These are phyloP conservation scores for Macrosiphum euphorbiae DNA, from an alignment of 2,888 invertebrate genomes.

Conservation along the genomic window DNA sequence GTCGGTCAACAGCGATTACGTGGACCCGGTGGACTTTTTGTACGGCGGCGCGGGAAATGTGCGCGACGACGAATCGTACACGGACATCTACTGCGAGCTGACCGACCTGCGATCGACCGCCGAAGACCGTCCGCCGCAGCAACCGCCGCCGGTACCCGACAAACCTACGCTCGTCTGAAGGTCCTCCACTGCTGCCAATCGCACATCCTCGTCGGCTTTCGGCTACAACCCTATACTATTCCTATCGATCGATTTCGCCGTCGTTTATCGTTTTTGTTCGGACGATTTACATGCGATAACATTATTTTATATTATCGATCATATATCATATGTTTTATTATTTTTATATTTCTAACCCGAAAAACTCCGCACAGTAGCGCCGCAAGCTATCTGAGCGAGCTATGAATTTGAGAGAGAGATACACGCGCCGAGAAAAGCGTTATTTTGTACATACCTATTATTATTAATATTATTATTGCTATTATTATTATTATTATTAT, in stretches of 20 bases:
- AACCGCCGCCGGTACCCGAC: not conserved
- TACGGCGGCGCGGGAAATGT: conserved; percentile 24
- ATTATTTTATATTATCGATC: not conserved
- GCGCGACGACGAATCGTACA: conserved; percentile 65
- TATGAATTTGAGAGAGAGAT: no score
- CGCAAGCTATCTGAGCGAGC: not conserved
- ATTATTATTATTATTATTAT: not conserved
- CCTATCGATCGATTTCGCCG: conserved; percentile 22
- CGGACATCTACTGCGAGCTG: conserved; percentile 77
- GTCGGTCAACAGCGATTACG: conserved; percentile 70
- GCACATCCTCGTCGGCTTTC: not conserved
- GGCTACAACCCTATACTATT: conserved; percentile 38
- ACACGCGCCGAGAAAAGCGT: not conserved
- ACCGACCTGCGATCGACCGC: conserved; percentile 70
- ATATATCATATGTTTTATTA: not conserved
- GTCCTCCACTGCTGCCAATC: not conserved
- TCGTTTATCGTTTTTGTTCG: not conserved
- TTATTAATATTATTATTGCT: conserved; percentile 25
- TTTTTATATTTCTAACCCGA: not conserved
- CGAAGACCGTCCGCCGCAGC: conserved; percentile 67
- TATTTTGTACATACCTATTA: conserved; percentile 46
- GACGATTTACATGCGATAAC: not conserved
- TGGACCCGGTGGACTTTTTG: conserved; percentile 71
- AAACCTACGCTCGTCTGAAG: conserved; percentile 43
- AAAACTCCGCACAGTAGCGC: not conserved